These are phyloP conservation scores for Bombus polaris DNA, from an alignment of 1,140 invertebrate genomes.

Conservation along the genomic window DNA sequence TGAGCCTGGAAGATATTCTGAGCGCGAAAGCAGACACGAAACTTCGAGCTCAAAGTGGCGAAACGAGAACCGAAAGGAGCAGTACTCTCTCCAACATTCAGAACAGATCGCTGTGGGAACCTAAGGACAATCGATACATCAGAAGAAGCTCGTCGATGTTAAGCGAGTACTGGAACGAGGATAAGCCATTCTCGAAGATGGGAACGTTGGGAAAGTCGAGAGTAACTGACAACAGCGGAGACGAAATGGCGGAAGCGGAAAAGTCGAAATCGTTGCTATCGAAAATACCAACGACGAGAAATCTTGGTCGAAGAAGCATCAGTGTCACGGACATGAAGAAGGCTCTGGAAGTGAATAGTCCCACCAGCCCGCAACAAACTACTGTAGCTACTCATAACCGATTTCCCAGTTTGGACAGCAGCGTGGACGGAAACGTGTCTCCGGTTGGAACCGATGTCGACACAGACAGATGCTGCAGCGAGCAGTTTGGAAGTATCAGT, in stretches of 20 bases:
- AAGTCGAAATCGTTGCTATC: slow-evolving; percentile 60
- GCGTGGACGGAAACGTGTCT: slow-evolving; percentile 67
- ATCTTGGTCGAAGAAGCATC: slow-evolving; percentile 73
- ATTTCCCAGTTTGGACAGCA: slow-evolving; percentile 77
- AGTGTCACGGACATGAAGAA: slow-evolving; percentile 86
- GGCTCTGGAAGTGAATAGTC: slow-evolving; percentile 81
- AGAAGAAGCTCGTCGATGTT: slow-evolving; percentile 38
- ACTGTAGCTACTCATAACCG: slow-evolving; percentile 60
- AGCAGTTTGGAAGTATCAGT: slow-evolving; percentile 86
- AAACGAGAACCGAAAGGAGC: slow-evolving; percentile 52
- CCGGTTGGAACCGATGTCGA: slow-evolving; percentile 60
- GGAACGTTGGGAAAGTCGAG: slow-evolving; percentile 61
- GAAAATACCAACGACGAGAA: slow-evolving; percentile 74
- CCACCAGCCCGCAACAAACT: slow-evolving; percentile 49
- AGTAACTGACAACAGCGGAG: slow-evolving; percentile 31
- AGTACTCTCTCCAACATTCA: not conserved
- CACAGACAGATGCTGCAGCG: slow-evolving; percentile 71
- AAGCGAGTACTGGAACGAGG: slow-evolving; percentile 64
- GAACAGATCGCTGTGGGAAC: slow-evolving; percentile 34
- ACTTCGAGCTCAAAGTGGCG: slow-evolving; percentile 55
- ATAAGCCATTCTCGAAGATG: slow-evolving; percentile 72
- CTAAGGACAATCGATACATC: slow-evolving; percentile 48
- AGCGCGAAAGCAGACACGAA: slow-evolving; percentile 64
- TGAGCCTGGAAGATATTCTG: slow-evolving; percentile 77
- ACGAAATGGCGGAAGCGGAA: slow-evolving; percentile 29